These are phyloP conservation scores for Aleadryas rufinucha DNA, from an alignment of 2,113 vertebrate species.

Conservation along the genomic window DNA sequence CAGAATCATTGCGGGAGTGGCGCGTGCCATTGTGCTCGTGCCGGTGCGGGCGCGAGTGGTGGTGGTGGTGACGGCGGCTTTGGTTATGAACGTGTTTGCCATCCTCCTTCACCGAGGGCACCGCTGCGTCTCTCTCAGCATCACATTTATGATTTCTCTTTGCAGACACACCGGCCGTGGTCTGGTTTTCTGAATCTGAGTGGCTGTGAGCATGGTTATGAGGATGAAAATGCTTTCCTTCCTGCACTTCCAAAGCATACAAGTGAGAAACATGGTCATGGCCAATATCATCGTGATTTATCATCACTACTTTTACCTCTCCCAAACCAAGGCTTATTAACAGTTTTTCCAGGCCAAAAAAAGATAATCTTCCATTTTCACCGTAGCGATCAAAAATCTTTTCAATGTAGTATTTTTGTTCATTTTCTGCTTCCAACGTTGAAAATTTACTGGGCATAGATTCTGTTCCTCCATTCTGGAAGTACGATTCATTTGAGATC, in stretches of 20 bases:
- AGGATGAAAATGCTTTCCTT: constrained; percentile 83
- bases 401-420: constrained; percentile 92
- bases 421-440: constrained; percentile 75
- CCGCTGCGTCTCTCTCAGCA: constrained; percentile 43
- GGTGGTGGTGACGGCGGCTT: constrained; percentile 49
- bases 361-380: constrained; percentile 86
- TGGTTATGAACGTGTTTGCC: constrained; percentile 52
- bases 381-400: constrained; percentile 91
- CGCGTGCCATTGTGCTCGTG: constrained; percentile 65
- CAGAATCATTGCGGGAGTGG: constrained; percentile 60
- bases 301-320: constrained; percentile 85
- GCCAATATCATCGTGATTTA: constrained; percentile 89
- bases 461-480: constrained; percentile 62
- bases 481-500: constrained; percentile 80
- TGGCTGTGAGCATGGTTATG: constrained; percentile 64
- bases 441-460: constrained; percentile 61
- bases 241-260: constrained; percentile 86
- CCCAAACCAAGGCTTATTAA: constrained; percentile 90
- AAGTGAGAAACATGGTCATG: constrained; percentile 94
- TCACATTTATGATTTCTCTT: constrained; percentile 68
- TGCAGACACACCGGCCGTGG: background rate
- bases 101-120: constrained; percentile 32
- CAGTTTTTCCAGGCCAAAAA: constrained; percentile 89
- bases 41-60: constrained; percentile 56
- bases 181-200: constrained; percentile 68